Evolutionary conservation across 1,140 invertebrate species (phyloP), one percentile per base, ranked within the genome.

Genomic region (Drosophila nasuta): DNA sequence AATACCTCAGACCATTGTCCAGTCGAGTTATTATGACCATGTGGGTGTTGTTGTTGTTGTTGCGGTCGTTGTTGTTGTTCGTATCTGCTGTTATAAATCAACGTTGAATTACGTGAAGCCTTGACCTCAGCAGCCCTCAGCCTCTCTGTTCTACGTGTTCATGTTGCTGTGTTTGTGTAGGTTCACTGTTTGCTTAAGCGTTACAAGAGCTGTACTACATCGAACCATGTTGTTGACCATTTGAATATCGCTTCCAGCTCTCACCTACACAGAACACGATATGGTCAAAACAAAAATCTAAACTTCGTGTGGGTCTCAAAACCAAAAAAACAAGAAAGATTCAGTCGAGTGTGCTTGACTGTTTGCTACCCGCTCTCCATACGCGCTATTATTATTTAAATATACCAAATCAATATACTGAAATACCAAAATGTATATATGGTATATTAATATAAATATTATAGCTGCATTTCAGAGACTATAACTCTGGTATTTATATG

Each of bases 81-180:
- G 20, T 43, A 35, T 59, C 45, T 33, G 56, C 15, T 59, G 7
- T 25, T 5, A 62, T 75, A 75, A 69, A 75, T 75, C 66, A 70
- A 30, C 41, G 15, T 46, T 56, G 35, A 46, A 41, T 28, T 57
- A 69, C 66, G 66, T 70, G 58, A 57, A 69, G 30, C 66, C 66
- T 70, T 75, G 72, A 75, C 33, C 70, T 43, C 35, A 38, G 35
- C 35, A 25, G 4, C 20, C 64, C 70, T 73, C 64, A 60, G 64
- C 20, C 20, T 25, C 8, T 46, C 45, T 35, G 54, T 20, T 33
- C 41, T 33, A 30, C 41, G 15, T 35, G 33, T n/a, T 20, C 30
- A 13, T 35, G 17, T 43, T 41, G 10, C 10, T 41, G 2, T 43
- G 41, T 13, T 43, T 17, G 20, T 54, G 25, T 65, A 17, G 38